Conservation (phyloP, 2,888 invertebrate genomes). For the Hymenopus coronatus region DNA sequence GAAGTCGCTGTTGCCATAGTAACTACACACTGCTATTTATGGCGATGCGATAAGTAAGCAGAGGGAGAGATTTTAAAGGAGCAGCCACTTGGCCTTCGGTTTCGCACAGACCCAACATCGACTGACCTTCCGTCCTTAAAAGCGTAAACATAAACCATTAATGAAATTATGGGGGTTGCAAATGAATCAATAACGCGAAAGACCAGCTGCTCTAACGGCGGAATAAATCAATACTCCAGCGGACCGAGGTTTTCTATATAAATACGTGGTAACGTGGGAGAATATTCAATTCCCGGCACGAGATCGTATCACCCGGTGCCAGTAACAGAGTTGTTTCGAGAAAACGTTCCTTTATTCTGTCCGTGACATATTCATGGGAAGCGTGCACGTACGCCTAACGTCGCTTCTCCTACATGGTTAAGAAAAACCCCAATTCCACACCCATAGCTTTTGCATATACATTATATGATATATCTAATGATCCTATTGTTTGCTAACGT, state of each 20-base stretch:
- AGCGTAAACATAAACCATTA: neutral
- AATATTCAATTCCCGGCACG: neutral
- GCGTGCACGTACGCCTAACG: neutral
- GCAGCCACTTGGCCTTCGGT: too few species aligned
- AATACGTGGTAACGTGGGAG: neutral
- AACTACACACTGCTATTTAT: neutral
- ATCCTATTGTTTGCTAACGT: too few species aligned
- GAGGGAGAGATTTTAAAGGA: neutral
- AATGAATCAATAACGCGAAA: neutral
- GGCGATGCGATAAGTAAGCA: neutral
- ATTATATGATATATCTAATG: fast-evolving
- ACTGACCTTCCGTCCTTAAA: neutral
- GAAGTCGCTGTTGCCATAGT: neutral
- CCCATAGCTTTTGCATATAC: too few species aligned
- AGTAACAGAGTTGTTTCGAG: neutral
- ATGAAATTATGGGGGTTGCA: neutral
- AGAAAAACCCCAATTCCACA: too few species aligned
- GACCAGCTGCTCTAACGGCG: neutral
- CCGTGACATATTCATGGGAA: neutral
- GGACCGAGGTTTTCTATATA: neutral
- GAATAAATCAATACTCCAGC: neutral
- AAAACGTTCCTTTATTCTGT: neutral
- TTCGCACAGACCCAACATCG: too few species aligned
- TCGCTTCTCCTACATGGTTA: too few species aligned
- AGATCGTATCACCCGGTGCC: neutral